A percentile compares a stretch with the other conserved stretches of the same genome.
phyloP scores from a whole-genome alignment of 2,888 invertebrate species.

The Lithophane socia region DNA sequence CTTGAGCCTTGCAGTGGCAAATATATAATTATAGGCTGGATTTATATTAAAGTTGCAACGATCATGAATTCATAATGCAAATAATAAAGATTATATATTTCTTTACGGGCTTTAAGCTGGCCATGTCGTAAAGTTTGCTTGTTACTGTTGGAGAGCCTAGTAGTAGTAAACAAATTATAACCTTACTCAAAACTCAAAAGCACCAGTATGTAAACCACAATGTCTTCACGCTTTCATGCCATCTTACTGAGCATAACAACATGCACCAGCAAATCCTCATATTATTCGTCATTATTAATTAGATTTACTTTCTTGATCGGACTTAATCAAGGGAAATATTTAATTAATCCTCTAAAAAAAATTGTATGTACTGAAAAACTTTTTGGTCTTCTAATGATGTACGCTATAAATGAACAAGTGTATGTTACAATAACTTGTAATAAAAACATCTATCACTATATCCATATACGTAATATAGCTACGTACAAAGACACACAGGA shows the following conservation, averaged over 20 bases:
- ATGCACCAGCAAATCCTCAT: no score
- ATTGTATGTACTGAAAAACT: no score
- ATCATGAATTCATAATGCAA: background rate
- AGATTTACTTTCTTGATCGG: background rate
- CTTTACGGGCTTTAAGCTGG: background rate
- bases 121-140: background rate
- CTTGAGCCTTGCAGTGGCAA: background rate
- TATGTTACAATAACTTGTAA: background rate
- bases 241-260: background rate
- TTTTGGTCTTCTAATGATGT: no score
- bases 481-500: background rate
- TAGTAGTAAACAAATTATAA: background rate
- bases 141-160: background rate
- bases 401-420: no score
- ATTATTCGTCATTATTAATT: background rate
- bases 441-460: conserved; percentile 1
- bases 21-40: no score
- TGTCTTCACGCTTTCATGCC: no score
- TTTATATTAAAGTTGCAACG: background rate
- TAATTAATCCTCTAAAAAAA: no score
- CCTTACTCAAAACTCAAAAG: no score
- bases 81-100: background rate
- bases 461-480: background rate
- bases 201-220: background rate
- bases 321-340: background rate